phyloP scores from a whole-genome alignment of 35 echinoderm and acorn worm genomes.

The Anneissia japonica region DNA sequence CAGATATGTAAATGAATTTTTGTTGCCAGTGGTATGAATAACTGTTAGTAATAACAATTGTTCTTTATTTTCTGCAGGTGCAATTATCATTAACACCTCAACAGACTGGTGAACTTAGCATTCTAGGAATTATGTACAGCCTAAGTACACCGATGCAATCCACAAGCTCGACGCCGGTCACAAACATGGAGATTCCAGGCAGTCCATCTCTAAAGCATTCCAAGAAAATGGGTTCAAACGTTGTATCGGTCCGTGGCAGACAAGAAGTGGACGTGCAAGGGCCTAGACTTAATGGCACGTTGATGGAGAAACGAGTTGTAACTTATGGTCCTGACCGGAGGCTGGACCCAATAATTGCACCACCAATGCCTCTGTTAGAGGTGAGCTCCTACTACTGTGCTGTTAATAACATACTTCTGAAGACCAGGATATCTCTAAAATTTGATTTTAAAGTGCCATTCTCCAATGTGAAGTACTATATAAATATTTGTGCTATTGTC shows the following conservation, averaged over 20 bases:
- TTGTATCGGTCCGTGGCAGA: constrained; percentile 59
- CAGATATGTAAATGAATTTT: too few species aligned
- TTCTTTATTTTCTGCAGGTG: constrained; percentile 32
- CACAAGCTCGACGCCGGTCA: neutral
- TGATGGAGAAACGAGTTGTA: constrained; percentile 57
- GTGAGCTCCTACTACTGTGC: constrained; percentile 14
- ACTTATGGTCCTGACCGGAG: constrained; percentile 89
- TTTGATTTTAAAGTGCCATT: too few species aligned
- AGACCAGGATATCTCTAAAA: too few species aligned
- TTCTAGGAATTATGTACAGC: constrained; percentile 58
- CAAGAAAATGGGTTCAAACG: constrained; percentile 27
- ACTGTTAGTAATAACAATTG: neutral
- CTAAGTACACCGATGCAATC: constrained; percentile 45
- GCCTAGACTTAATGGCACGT: constrained; percentile 67
- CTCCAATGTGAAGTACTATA: too few species aligned
- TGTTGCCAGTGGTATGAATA: too few species aligned
- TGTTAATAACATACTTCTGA: neutral
- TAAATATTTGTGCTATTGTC: too few species aligned
- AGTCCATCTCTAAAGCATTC: constrained; percentile 27
- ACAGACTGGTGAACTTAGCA: constrained; percentile 71
- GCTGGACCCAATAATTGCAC: constrained; percentile 78
- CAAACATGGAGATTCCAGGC: constrained; percentile 38
- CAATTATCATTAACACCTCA: constrained; percentile 47
- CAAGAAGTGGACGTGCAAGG: constrained; percentile 98
- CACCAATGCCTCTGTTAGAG: constrained; percentile 80